Evolutionary conservation across 2,888 invertebrate genomes (phyloP).

Genomic region (Protodeltote pygarga): DNA sequence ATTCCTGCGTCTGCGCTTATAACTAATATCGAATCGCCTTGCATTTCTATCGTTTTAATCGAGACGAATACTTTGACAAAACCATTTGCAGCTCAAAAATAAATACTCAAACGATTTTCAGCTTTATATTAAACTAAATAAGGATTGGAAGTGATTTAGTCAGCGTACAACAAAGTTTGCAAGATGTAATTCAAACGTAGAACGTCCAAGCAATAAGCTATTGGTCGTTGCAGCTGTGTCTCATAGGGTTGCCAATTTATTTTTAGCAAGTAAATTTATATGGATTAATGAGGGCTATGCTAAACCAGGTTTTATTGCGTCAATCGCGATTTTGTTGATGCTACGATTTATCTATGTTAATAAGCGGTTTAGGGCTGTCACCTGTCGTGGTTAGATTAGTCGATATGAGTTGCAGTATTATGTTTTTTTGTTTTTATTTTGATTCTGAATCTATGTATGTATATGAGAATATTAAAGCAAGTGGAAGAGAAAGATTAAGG

Average conservation of each 20-base stretch:
- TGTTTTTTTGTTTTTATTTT: too few species aligned
- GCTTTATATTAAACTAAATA: constrained; percentile 6
- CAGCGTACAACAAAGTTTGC: constrained; percentile 52
- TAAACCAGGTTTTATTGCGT: constrained; percentile 72
- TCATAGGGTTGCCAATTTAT: constrained; percentile 81
- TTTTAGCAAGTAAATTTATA: constrained; percentile 77
- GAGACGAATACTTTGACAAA: constrained; percentile 37
- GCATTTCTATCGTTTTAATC: constrained; percentile 53
- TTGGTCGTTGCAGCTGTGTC: constrained; percentile 79
- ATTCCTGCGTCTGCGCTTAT: constrained; percentile 26
- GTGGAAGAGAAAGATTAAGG: too few species aligned
- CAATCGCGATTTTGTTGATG: constrained; percentile 54
- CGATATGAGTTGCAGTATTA: constrained; percentile 8
- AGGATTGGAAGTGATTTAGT: constrained; percentile 7
- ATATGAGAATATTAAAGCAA: too few species aligned
- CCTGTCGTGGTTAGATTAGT: constrained; percentile 21
- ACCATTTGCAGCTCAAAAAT: constrained; percentile 3
- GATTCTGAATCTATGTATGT: too few species aligned
- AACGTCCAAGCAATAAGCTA: constrained; percentile 79
- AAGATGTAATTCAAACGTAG: constrained; percentile 68
- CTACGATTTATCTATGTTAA: constrained; percentile 49
- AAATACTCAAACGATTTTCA: constrained; percentile 23
- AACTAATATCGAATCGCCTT: constrained; percentile 39
- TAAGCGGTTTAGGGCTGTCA: constrained; percentile 50
- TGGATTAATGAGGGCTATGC: constrained; percentile 71